phyloP scores from a whole-genome alignment of 2,888 invertebrate species.

The Timema cristinae region DNA sequence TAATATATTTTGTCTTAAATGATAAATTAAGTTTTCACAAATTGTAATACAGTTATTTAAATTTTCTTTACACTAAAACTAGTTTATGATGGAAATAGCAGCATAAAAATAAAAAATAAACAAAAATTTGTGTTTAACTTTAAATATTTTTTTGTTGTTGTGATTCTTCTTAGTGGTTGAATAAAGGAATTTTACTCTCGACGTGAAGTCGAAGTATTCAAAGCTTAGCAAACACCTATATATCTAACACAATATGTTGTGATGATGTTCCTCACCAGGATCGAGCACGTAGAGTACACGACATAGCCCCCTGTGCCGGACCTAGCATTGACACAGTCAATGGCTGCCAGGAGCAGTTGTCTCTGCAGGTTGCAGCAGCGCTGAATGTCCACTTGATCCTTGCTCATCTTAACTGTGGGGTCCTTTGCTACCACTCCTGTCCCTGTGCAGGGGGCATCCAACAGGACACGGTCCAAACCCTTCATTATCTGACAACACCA shows the following conservation, averaged over 20 bases:
- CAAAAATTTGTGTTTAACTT: too few species aligned
- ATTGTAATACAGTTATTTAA: too few species aligned
- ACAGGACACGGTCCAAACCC: conserved; percentile 90
- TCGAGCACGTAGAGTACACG: conserved; percentile 98
- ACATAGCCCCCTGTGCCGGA: conserved; percentile 90
- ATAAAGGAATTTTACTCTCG: too few species aligned
- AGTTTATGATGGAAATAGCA: too few species aligned
- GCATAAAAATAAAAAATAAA: too few species aligned
- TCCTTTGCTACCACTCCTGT: conserved; percentile 98
- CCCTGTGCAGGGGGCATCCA: conserved; percentile 98
- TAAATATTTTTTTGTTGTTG: too few species aligned
- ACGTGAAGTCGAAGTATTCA: neutral
- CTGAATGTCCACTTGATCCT: conserved; percentile 85
- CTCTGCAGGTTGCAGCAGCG: conserved; percentile 90
- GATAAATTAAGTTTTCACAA: too few species aligned
- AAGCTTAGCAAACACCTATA: too few species aligned
- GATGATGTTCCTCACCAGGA: conserved; percentile 72
- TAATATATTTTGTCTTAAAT: too few species aligned
- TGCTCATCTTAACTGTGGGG: conserved; percentile 89
- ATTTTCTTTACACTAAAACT: too few species aligned
- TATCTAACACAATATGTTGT: too few species aligned
- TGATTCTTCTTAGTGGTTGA: too few species aligned
- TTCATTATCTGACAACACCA: conserved; percentile 61
- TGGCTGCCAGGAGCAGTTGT: conserved; percentile 89
- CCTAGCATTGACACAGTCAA: conserved; percentile 91